phyloP scores from a whole-genome alignment of 2,888 invertebrate species.

The Lasioglossum morio region DNA sequence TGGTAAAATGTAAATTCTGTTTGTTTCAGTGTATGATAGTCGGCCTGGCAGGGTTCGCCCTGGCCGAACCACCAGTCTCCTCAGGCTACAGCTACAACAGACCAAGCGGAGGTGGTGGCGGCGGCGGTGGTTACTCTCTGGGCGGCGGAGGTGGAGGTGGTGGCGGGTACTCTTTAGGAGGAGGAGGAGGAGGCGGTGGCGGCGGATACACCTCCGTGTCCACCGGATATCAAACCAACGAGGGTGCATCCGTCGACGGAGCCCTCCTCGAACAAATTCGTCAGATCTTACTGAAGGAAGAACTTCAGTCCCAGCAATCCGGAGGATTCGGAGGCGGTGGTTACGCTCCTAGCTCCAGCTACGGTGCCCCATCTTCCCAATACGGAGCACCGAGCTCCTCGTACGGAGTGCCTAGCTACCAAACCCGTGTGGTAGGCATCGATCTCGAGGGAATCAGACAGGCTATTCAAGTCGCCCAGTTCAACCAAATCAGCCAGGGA shows the following conservation, averaged over 20 bases:
- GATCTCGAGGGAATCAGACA: constrained; percentile 94
- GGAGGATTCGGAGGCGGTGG: constrained; percentile 85
- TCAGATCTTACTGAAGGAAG: constrained; percentile 93
- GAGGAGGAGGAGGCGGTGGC: constrained; percentile 83
- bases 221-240: constrained; percentile 92
- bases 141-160: constrained; percentile 84
- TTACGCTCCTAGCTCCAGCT: constrained; percentile 82
- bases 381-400: constrained; percentile 87
- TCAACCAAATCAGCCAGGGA: constrained; percentile 89
- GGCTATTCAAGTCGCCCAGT: constrained; percentile 95
- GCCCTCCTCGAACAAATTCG: constrained; percentile 93
- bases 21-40: constrained; percentile 92
- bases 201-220: constrained; percentile 92
- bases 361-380: constrained; percentile 85
- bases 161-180: constrained; percentile 47
- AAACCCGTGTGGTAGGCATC: constrained; percentile 91
- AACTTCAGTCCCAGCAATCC: constrained; percentile 87
- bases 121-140: constrained; percentile 80
- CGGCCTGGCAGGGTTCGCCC: constrained; percentile 90
- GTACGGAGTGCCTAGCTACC: constrained; percentile 88
- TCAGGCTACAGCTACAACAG: constrained; percentile 85
- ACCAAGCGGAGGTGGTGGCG: constrained; percentile 84
- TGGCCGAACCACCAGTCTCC: constrained; percentile 89
- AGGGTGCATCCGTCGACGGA: constrained; percentile 93
- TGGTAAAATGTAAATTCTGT: not conserved